Conservation (phyloP, 2,888 invertebrate genomes). For the Xestia ashworthii region DNA sequence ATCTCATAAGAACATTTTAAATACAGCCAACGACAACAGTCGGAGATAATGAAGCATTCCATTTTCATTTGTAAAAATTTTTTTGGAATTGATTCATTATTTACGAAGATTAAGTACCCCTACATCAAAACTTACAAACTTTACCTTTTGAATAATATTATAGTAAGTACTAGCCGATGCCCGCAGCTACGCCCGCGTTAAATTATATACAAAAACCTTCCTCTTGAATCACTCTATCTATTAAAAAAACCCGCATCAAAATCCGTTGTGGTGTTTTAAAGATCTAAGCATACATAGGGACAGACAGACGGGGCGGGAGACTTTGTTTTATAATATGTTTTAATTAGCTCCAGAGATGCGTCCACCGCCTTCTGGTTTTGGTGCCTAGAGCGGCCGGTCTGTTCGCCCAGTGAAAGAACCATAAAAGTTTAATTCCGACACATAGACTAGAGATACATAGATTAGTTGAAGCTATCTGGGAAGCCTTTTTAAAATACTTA, state of each 20-base stretch:
- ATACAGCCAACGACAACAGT: not conserved
- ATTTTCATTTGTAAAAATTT: not conserved
- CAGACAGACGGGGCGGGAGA: too few relatives aligned
- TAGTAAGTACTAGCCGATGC: too few relatives aligned
- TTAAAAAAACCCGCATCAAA: too few relatives aligned
- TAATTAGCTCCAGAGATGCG: not conserved
- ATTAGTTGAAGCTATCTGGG: too few relatives aligned
- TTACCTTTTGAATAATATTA: not conserved
- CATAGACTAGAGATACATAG: too few relatives aligned
- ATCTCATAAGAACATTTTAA: not conserved
- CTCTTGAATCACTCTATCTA: too few relatives aligned
- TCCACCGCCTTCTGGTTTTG: not conserved
- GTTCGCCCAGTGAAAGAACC: not conserved
- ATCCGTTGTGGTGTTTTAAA: too few relatives aligned
- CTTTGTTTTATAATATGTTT: too few relatives aligned
- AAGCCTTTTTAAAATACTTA: too few relatives aligned
- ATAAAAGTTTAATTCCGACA: not conserved
- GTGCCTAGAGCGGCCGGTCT: not conserved
- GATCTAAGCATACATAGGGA: too few relatives aligned
- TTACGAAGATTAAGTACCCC: not conserved
- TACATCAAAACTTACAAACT: not conserved
- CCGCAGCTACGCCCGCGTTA: too few relatives aligned
- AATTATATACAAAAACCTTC: too few relatives aligned
- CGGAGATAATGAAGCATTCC: not conserved
- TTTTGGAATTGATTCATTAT: not conserved